A percentile compares a stretch with the other conserved stretches of the same genome.
phyloP scores from a whole-genome alignment of 1,140 invertebrate species.

The Pseudobourletiella spinata region DNA sequence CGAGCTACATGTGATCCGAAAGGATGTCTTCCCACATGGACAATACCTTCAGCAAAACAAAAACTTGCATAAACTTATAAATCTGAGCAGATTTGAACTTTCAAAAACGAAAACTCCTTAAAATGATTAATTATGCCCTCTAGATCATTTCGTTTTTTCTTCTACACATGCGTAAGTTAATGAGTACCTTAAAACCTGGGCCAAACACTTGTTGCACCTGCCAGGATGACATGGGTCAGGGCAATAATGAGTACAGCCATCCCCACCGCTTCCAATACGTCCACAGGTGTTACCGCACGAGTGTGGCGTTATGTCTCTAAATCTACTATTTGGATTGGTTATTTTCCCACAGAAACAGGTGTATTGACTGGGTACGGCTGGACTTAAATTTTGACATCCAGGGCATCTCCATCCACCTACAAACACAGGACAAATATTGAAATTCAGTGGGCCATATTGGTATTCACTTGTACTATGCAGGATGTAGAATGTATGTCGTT shows the following conservation, averaged over 20 bases:
- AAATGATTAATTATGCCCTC: neutral
- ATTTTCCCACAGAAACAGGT: slow-evolving; percentile 74
- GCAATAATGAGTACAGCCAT: slow-evolving; percentile 69
- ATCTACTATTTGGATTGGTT: slow-evolving; percentile 60
- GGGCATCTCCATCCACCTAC: slow-evolving; percentile 84
- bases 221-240: slow-evolving; percentile 85
- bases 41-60: slow-evolving; percentile 47
- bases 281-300: slow-evolving; percentile 80
- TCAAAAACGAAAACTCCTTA: neutral
- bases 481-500: slow-evolving; percentile 2
- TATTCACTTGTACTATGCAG: neutral
- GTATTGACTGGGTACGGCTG: slow-evolving; percentile 60
- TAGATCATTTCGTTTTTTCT: neutral
- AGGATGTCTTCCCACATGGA: slow-evolving; percentile 59
- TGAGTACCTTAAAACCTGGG: slow-evolving; percentile 47
- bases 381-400: slow-evolving; percentile 68
- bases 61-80: slow-evolving; percentile 11
- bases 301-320: slow-evolving; percentile 62
- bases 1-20: slow-evolving; percentile 60
- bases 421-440: too few species aligned
- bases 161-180: too few species aligned
- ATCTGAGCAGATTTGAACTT: slow-evolving; percentile 16
- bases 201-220: slow-evolving; percentile 68
- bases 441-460: slow-evolving; percentile 3
- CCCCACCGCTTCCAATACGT: slow-evolving; percentile 45